A percentile compares a stretch with the other conserved stretches of the same genome.
These are phyloP conservation scores for Pangasius larnaudii DNA, from an alignment of 2,797 vertebrate genomes.

Conservation along the genomic window DNA sequence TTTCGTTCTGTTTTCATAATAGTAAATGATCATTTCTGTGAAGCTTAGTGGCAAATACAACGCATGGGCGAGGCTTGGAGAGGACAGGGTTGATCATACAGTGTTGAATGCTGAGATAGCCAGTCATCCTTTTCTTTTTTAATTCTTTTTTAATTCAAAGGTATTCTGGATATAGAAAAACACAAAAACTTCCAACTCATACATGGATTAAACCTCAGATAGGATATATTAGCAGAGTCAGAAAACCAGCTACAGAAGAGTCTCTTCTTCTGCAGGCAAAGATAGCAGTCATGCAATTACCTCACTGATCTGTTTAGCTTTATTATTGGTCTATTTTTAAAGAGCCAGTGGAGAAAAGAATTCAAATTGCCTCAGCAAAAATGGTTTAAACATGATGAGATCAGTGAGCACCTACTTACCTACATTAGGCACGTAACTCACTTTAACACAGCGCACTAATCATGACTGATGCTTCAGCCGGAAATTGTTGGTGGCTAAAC, in stretches of 20 bases:
- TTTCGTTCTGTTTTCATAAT: no score
- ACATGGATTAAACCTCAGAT: neutral
- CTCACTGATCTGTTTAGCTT: conserved; percentile 82
- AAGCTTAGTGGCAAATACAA: neutral
- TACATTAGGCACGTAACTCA: conserved; percentile 26
- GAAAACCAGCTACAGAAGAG: neutral
- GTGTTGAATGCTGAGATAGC: neutral
- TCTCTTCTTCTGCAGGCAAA: conserved; percentile 65
- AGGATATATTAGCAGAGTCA: neutral
- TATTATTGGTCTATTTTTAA: conserved; percentile 43
- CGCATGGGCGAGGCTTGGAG: neutral
- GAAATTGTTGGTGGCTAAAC: conserved; percentile 64
- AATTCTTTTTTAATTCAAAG: neutral
- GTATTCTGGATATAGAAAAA: neutral
- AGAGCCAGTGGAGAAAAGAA: conserved; percentile 17
- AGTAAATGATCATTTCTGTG: neutral
- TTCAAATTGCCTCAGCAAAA: conserved; percentile 57
- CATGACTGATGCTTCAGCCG: conserved; percentile 67
- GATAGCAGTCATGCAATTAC: conserved; percentile 79
- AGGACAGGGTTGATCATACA: neutral
- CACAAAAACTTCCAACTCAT: no score
- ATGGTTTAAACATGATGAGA: conserved; percentile 55
- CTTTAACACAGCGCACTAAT: conserved; percentile 65
- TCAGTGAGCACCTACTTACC: conserved; percentile 54
- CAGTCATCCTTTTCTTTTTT: neutral